phyloP scores from a whole-genome alignment of 1,140 invertebrate species.

The Calycopis cecrops region DNA sequence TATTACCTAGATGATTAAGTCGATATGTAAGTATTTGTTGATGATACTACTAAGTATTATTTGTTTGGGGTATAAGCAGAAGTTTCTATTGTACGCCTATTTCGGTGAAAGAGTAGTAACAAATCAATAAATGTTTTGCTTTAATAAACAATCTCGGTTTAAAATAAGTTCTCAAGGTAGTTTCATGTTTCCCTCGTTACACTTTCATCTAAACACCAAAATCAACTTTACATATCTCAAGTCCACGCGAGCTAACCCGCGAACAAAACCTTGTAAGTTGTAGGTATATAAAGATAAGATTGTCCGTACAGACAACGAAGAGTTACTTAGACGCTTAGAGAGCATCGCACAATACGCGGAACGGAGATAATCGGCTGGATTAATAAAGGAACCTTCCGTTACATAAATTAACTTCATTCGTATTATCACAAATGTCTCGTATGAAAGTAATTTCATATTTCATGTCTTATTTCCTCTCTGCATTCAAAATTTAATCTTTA shows the following conservation, averaged over 20 bases:
- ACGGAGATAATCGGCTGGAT: conserved; percentile 18
- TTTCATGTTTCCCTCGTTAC: too few relatives aligned
- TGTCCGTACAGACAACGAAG: conserved; percentile 29
- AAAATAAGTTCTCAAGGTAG: too few relatives aligned
- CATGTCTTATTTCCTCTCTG: background rate
- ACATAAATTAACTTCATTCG: conserved; percentile 29
- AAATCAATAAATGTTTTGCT: too few relatives aligned
- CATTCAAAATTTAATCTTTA: too few relatives aligned
- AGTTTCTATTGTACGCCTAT: too few relatives aligned
- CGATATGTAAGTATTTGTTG: too few relatives aligned
- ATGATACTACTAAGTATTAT: too few relatives aligned
- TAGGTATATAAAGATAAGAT: conserved; percentile 26
- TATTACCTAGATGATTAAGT: too few relatives aligned
- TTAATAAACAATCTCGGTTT: too few relatives aligned
- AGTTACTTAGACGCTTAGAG: conserved; percentile 24
- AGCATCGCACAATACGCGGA: conserved; percentile 24
- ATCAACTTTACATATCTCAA: conserved; percentile 8
- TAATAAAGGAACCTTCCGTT: conserved; percentile 22
- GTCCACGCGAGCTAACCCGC: background rate
- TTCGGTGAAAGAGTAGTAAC: too few relatives aligned
- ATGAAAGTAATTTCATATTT: conserved; percentile 29
- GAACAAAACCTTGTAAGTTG: conserved; percentile 19
- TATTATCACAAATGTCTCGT: conserved; percentile 22
- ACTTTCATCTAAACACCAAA: background rate
- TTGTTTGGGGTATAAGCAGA: too few relatives aligned